A percentile compares a stretch with the other conserved stretches of the same genome.
phyloP scores from a whole-genome alignment of 2,113 vertebrate species.

The Halichoeres trimaculatus region DNA sequence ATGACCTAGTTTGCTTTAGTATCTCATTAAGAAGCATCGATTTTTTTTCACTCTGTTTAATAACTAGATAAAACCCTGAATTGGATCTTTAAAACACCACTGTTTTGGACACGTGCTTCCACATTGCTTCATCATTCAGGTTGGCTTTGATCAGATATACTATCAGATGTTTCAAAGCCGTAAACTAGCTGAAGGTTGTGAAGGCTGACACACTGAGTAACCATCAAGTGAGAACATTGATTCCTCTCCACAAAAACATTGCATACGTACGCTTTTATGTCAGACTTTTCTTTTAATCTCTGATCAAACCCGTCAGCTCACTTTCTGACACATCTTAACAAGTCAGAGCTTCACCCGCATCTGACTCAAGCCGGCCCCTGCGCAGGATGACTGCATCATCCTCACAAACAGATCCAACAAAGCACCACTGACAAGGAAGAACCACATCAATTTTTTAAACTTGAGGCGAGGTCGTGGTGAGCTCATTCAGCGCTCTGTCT shows the following conservation, averaged over 20 bases:
- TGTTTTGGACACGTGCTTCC: not conserved
- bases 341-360: not conserved
- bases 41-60: no score
- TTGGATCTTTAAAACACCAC: no score
- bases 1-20: no score
- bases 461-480: constrained; percentile 33
- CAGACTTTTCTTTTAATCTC: not conserved
- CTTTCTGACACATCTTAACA: constrained; percentile 7
- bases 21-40: no score
- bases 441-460: constrained; percentile 65
- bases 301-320: constrained; percentile 34
- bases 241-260: not conserved
- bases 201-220: no score
- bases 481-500: constrained; percentile 56
- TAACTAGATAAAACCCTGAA: no score
- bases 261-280: not conserved
- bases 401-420: constrained; percentile 49
- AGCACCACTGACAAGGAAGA: constrained; percentile 18
- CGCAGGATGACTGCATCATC: constrained; percentile 31
- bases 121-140: not conserved
- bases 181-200: no score
- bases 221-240: not conserved
- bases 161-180: no score
- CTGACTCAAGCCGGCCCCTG: constrained; percentile 13
- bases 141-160: constrained; percentile 2